Evolutionary conservation across 2,797 vertebrate genomes (phyloP), one percentile per base, ranked within the genome.

Genomic region (Myripristis jacobus): DNA sequence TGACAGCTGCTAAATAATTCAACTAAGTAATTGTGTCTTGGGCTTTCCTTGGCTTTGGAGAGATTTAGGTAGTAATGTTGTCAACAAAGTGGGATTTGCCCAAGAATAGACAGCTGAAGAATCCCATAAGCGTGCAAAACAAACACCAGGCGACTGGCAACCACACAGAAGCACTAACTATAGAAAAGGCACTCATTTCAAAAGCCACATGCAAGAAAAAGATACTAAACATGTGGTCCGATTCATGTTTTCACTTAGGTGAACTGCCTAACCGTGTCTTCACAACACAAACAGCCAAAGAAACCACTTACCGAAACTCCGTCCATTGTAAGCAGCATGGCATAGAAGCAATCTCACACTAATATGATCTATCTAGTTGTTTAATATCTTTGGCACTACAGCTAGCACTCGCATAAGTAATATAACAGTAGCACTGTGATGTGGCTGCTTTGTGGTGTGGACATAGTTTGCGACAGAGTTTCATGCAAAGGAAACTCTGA

Each of bases 11-110:
- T 21, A 72, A 66, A 55, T 48, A 16, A 48, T 19, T 63, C 22
- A 44, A 55, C 48, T 29, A 52, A 48, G 44, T 31, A 6, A 43
- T 9, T 70, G 57, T 54, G 64, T 70, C 68, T 43, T 1, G 50
- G 64, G 63, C 38, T 66, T 75, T 66, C 64, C 41, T 61, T 58
- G 18, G 61, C 44, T 41, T 55, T 10, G 43, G 50, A 60, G 64
- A 44, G 22, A 61, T 36, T 77, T 77, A 77, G 48, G 11, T 22
- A 79, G 77, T 25, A 47, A 54, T 52, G 64, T 44, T 83, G 84
- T 84, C 86, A 83, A 82, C 84, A 82, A 52, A 36, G 61, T 51
- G 70, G 77, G 77, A 85, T 87, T 80, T 71, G 41, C 41, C 36
- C 11, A 38, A 13, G 59, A 76, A 67, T 50, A 66, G 53, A 29